These are phyloP conservation scores for Cotesia congregata DNA, from an alignment of 2,888 invertebrate genomes.

Conservation along the genomic window DNA sequence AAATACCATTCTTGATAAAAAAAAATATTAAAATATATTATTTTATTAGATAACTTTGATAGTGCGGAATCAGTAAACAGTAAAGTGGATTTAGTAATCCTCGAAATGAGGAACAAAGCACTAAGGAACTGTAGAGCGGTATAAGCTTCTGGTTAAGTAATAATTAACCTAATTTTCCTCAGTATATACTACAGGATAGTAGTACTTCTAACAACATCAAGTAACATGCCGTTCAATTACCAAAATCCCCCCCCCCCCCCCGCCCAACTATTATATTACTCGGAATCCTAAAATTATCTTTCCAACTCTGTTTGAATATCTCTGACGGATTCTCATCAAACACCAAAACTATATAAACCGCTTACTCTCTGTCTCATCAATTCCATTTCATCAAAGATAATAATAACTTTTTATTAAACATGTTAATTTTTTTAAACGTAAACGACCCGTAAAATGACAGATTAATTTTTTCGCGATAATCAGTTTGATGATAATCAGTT, in stretches of 20 bases:
- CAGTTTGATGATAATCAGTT: neutral
- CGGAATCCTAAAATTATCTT: neutral
- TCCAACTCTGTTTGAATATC: neutral
- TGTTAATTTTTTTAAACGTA: too few relatives aligned
- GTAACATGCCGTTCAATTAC: conserved; percentile 1
- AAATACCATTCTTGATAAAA: neutral
- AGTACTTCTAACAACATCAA: neutral
- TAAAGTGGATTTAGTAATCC: neutral
- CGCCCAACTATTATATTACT: neutral
- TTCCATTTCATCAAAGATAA: neutral
- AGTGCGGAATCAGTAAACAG: neutral
- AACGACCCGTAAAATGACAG: neutral
- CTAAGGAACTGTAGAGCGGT: neutral
- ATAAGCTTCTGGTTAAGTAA: neutral
- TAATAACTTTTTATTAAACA: too few relatives aligned
- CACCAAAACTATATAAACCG: neutral
- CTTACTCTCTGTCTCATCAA: neutral
- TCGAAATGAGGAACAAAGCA: neutral
- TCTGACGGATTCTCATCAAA: neutral
- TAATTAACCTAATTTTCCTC: neutral
- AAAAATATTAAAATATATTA: too few relatives aligned
- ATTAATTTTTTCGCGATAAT: neutral
- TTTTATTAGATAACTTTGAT: neutral
- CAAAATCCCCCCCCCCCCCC: neutral
- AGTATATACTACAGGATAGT: neutral